Evolutionary conservation across 2,888 invertebrate species (phyloP).

Genomic region (Strigamia transsilvanica): DNA sequence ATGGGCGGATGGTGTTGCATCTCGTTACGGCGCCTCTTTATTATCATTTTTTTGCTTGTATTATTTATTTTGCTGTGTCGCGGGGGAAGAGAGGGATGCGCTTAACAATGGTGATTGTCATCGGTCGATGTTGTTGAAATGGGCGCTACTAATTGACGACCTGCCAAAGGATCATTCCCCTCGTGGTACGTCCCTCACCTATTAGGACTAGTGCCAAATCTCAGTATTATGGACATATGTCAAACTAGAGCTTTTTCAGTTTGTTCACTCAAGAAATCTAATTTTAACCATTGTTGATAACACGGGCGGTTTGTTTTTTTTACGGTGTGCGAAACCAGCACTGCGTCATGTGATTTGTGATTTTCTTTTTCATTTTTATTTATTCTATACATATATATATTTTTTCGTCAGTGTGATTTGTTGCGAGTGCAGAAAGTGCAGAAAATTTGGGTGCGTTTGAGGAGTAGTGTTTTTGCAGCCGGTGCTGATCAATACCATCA

Average conservation of each 20-base stretch:
- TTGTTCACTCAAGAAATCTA: not conserved
- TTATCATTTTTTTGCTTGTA: not conserved
- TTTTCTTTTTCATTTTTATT: not conserved
- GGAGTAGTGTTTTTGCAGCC: not conserved
- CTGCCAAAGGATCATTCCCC: slow-evolving; percentile 20
- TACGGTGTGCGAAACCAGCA: not conserved
- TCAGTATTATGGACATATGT: slow-evolving; percentile 14
- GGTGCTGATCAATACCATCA: slow-evolving; percentile 20
- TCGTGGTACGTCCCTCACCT: slow-evolving; percentile 12
- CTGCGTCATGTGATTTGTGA: not conserved
- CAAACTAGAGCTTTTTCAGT: not conserved
- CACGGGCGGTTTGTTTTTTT: not conserved
- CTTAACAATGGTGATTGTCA: not conserved
- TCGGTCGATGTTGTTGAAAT: slow-evolving; percentile 20
- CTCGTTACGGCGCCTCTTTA: not conserved
- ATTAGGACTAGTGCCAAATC: slow-evolving; percentile 14
- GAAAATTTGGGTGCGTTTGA: slow-evolving; percentile 15
- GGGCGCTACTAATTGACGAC: slow-evolving; percentile 20
- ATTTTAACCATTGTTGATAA: not conserved
- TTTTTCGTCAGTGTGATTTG: not conserved
- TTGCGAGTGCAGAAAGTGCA: not conserved
- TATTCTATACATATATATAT: not conserved
- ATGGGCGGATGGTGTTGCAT: not conserved
- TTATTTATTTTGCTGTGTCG: no score
- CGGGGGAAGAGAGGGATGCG: not conserved